Evolutionary conservation across 2,113 vertebrate genomes (phyloP).

Genomic region (Muscicapa adusta): DNA sequence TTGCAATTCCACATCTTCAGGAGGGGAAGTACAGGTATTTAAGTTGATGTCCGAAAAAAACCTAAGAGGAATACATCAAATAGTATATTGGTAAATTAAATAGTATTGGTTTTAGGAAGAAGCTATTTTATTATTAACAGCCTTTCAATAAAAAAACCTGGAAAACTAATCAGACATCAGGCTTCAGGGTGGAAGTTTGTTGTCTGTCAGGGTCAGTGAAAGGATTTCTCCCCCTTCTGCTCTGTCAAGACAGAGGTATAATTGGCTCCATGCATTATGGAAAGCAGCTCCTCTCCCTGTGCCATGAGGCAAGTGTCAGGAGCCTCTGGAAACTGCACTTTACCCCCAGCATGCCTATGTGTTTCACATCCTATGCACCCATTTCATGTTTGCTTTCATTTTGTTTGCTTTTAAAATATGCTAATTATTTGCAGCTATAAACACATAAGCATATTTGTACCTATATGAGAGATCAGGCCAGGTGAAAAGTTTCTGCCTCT

Average conservation of each 20-base stretch:
- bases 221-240: not conserved
- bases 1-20: not conserved
- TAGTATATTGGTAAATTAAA: not conserved
- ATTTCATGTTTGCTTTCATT: not conserved
- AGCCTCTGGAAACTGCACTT: not conserved
- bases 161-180: not conserved
- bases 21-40: not conserved
- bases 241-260: not conserved
- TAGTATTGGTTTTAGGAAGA: not conserved
- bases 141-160: not conserved
- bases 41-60: not conserved
- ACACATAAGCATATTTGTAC: accelerated
- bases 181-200: not conserved
- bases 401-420: not conserved
- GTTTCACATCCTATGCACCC: accelerated
- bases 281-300: not conserved
- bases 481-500: not conserved
- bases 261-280: not conserved
- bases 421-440: not conserved
- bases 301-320: not conserved
- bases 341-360: accelerated
- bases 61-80: not conserved
- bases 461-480: not conserved
- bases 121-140: not conserved
- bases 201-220: not conserved